These are phyloP conservation scores for Sarotherodon lohbergeri DNA, from an alignment of 2,113 vertebrate genomes.

Conservation along the genomic window DNA sequence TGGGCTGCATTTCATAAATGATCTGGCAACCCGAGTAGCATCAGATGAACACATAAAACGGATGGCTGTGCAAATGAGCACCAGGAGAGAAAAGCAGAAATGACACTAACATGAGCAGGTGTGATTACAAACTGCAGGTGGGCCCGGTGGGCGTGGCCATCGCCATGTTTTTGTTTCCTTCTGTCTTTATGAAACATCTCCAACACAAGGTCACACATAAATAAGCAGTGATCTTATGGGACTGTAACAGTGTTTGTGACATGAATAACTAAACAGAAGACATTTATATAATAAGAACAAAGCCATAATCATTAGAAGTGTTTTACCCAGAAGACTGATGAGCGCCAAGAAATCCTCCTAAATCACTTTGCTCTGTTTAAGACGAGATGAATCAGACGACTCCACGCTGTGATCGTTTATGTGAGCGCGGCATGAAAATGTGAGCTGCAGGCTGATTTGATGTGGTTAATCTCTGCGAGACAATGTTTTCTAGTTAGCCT, in stretches of 20 bases:
- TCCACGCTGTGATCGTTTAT: neutral
- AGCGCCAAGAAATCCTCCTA: neutral
- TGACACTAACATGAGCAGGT: neutral
- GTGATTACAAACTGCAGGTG: neutral
- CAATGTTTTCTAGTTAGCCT: neutral
- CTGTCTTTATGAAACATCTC: accelerated
- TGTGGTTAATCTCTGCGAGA: neutral
- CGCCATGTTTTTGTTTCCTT: neutral
- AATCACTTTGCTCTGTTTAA: neutral
- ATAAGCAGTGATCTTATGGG: neutral
- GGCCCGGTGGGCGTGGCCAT: neutral
- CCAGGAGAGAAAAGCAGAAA: accelerated
- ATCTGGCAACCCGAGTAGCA: neutral
- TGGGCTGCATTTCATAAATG: neutral
- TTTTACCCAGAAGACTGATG: neutral
- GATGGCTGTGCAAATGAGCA: neutral
- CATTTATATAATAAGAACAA: neutral
- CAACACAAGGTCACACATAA: accelerated
- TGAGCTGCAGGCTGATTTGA: neutral
- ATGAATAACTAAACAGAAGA: accelerated
- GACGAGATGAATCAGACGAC: neutral
- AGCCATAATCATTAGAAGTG: neutral
- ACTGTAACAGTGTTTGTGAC: neutral
- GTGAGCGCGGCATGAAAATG: neutral
- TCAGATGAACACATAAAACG: neutral